phyloP scores from a whole-genome alignment of 2,888 invertebrate species.

The Diloba caeruleocephala region DNA sequence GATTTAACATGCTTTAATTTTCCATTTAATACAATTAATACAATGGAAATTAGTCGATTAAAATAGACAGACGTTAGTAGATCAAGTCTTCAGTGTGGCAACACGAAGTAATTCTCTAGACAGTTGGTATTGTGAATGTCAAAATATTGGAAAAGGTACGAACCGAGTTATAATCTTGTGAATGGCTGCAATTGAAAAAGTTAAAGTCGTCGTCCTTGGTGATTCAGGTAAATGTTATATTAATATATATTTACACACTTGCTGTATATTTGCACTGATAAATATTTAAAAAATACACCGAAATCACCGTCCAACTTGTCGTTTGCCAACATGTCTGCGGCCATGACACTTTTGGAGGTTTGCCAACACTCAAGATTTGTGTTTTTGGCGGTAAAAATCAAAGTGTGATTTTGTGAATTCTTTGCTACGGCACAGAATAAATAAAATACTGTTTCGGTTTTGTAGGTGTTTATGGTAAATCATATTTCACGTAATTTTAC shows the following conservation, averaged over 20 bases:
- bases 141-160: conserved; percentile 75
- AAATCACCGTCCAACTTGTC: conserved; percentile 59
- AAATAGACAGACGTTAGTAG: background rate
- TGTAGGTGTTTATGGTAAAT: no score
- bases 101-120: conserved; percentile 15
- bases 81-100: conserved; percentile 22
- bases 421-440: background rate
- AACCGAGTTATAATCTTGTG: conserved; percentile 61
- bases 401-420: conserved; percentile 1
- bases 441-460: no score
- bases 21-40: no score
- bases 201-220: conserved; percentile 96
- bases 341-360: conserved; percentile 76
- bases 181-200: conserved; percentile 96
- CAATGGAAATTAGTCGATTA: conserved; percentile 32
- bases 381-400: conserved; percentile 58
- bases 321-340: conserved; percentile 74
- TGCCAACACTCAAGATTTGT: conserved; percentile 64
- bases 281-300: conserved; percentile 48
- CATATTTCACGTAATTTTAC: no score
- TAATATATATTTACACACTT: conserved; percentile 59
- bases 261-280: conserved; percentile 38
- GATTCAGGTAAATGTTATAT: conserved; percentile 92
- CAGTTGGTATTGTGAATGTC: conserved; percentile 62
- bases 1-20: no score